phyloP scores from a whole-genome alignment of 2,113 vertebrate species.

The Oryctolagus cuniculus region mOryCun1.1 NC_091453.1:88445001-88445500 shows the following conservation, averaged over 20 bases:
- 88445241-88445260: constrained; percentile 25
- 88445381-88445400: neutral
- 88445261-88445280: neutral
- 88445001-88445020: neutral
- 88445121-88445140: neutral
- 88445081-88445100: neutral
- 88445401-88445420: neutral
- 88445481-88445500: constrained; percentile 3
- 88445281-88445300: constrained; percentile 61
- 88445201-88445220: constrained; percentile 41
- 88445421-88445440: constrained; percentile 50
- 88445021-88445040: neutral
- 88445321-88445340: constrained; percentile 56
- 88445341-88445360: constrained; percentile 58
- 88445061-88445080: neutral
- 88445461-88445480: constrained; percentile 39
- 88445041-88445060: neutral
- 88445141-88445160: neutral
- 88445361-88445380: neutral
- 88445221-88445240: constrained; percentile 48
- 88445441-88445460: constrained; percentile 5
- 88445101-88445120: constrained; percentile 10
- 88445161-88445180: constrained; percentile 23
- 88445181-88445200: constrained; percentile 11
- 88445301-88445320: constrained; percentile 71